phyloP scores from a whole-genome alignment of 2,113 vertebrate genomes.

The Rhea americana region DNA sequence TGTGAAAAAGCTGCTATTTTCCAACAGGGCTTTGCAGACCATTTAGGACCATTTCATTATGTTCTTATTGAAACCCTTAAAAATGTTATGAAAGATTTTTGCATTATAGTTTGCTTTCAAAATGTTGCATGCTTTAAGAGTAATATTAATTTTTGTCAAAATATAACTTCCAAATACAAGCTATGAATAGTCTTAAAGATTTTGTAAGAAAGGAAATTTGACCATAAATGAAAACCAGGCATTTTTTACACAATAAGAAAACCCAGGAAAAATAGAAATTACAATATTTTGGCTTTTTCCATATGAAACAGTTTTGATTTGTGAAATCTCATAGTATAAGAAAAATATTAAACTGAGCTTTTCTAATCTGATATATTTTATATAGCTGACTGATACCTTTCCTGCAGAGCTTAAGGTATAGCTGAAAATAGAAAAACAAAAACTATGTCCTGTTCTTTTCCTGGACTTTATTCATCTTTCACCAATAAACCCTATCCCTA shows the following conservation, averaged over 20 bases:
- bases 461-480: not conserved
- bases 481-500: not conserved
- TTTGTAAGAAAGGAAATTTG: not conserved
- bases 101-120: not conserved
- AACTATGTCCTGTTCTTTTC: not conserved
- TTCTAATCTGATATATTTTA: not conserved
- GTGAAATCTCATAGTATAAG: not conserved
- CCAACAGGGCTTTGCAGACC: not conserved
- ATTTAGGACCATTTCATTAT: not conserved
- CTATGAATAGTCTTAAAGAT: not conserved
- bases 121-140: not conserved
- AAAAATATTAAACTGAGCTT: not conserved
- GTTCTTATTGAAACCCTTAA: not conserved
- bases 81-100: not conserved
- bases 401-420: not conserved
- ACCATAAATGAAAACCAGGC: not conserved
- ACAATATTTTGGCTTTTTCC: not conserved
- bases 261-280: not conserved
- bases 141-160: not conserved
- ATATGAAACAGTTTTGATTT: not conserved
- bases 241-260: not conserved
- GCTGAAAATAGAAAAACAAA: not conserved
- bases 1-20: slow-evolving; percentile 15
- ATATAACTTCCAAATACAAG: not conserved
- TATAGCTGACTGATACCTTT: not conserved